Conservation (phyloP, 2,113 vertebrate species). For the Anser brachyrhynchus region DNA sequence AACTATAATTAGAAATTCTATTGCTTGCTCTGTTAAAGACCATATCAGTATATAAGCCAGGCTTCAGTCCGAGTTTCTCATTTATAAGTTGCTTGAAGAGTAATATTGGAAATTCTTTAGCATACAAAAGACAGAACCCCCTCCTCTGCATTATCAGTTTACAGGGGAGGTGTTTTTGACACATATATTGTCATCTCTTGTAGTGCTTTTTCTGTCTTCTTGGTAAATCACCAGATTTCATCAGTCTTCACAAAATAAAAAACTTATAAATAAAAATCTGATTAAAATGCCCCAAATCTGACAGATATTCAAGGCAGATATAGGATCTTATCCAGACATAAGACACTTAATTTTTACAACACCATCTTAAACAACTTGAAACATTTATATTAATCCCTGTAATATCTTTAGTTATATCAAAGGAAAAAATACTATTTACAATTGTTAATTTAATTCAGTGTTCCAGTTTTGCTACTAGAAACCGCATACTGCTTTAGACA, state of each 20-base stretch:
- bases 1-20: neutral
- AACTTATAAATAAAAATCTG: neutral
- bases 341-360: neutral
- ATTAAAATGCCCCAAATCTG: neutral
- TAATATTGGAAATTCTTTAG: neutral
- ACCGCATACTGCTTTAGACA: neutral
- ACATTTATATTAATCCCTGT: neutral
- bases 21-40: neutral
- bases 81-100: neutral
- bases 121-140: neutral
- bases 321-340: neutral
- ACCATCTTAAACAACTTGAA: neutral
- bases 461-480: neutral
- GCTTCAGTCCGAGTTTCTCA: neutral
- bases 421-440: neutral
- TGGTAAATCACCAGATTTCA: neutral
- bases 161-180: neutral
- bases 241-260: neutral
- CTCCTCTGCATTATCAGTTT: rapidly evolving
- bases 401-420: neutral
- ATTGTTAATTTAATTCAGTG: neutral
- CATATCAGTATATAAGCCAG: neutral
- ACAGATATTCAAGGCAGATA: neutral
- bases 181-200: neutral
- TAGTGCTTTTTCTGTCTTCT: neutral